Evolutionary conservation across 2,113 vertebrate genomes (phyloP), one percentile per base, ranked within the genome.

Genomic region (Hippoglossus stenolepis): DNA sequence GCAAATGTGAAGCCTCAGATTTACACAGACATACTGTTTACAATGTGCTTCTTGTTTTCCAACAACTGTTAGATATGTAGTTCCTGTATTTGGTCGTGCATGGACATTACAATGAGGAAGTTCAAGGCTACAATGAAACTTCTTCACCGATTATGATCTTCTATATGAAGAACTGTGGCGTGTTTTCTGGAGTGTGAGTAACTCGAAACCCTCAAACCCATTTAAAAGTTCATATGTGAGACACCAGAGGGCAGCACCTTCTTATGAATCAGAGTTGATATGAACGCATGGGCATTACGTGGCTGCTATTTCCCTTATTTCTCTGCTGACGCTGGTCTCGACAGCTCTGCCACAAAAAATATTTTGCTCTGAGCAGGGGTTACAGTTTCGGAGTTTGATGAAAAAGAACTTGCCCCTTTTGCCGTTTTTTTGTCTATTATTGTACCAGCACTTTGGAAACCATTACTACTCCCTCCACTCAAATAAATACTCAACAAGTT

Each of bases 201-300:
- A 31, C 12, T 2, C 58, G 5, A 4, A 58, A n/a, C 56, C 23
- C n/a, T 11, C 11, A 38, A 18, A 26, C 24, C 56, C n/a, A 4
- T 40, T 63, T 13, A 28, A 66, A 24, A 66, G n/a, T 87, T 35
- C 64, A 7, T n/a, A 60, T 24, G 7, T 63, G 23, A 63, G 65
- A 79, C 93, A 93, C 84, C 77, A 94, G 94, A 73, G 90, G 94
- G 92, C 93, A 93, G 91, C 90, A 91, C 65, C 35, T 58, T 87
- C 90, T 71, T 70, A 66, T 11, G 70, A 17, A 87, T 76, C 4
- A 17, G 24, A 65, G 15, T 13, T 10, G 40, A 51, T 15, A 43
- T 6, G n/a, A 73, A 23, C n/a, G 0, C 21, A 56, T 62, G 51
- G 51, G 51, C 7, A 20, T 8, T n/a, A 54, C 8, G 23, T 38